These are phyloP conservation scores for Todus mexicanus DNA, from an alignment of 2,797 vertebrate genomes.

Conservation along the genomic window DNA sequence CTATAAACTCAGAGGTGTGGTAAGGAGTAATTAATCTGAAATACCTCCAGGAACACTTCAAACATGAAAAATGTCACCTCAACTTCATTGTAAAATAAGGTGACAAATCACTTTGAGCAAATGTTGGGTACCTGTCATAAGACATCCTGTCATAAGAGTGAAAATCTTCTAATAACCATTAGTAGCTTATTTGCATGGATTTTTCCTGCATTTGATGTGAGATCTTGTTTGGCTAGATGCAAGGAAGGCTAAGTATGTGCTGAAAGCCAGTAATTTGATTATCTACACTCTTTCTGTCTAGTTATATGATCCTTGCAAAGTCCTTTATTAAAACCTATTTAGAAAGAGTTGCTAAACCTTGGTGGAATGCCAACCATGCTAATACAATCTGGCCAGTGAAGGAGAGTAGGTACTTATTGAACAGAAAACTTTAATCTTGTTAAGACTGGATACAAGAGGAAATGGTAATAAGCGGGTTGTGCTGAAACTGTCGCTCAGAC, in stretches of 20 bases:
- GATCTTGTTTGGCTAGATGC: conserved; percentile 49
- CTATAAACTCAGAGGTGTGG: background rate
- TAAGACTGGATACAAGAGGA: conserved; percentile 49
- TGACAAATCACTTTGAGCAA: conserved; percentile 34
- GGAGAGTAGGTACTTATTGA: conserved; percentile 19
- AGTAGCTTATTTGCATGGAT: conserved; percentile 48
- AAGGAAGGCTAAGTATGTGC: conserved; percentile 41
- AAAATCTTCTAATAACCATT: conserved; percentile 52
- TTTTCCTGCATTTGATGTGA: conserved; percentile 57
- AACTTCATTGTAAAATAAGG: conserved; percentile 13
- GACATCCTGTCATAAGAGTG: conserved; percentile 6
- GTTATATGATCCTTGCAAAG: conserved; percentile 41
- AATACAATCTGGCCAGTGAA: conserved; percentile 3
- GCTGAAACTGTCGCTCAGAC: conserved; percentile 33
- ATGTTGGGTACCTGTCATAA: conserved; percentile 30
- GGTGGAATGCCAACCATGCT: conserved; percentile 43
- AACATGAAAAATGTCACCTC: background rate
- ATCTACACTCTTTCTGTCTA: conserved; percentile 51
- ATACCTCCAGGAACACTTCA: background rate
- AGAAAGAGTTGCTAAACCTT: conserved; percentile 44
- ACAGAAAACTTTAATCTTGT: conserved; percentile 57
- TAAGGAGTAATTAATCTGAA: conserved; percentile 2
- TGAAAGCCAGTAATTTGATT: conserved; percentile 66
- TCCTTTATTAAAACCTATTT: conserved; percentile 55
- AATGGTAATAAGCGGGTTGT: conserved; percentile 47